Evolutionary conservation across 2,888 invertebrate species (phyloP), one percentile per base, ranked within the genome.

Genomic region (Phaonia tiefii): DNA sequence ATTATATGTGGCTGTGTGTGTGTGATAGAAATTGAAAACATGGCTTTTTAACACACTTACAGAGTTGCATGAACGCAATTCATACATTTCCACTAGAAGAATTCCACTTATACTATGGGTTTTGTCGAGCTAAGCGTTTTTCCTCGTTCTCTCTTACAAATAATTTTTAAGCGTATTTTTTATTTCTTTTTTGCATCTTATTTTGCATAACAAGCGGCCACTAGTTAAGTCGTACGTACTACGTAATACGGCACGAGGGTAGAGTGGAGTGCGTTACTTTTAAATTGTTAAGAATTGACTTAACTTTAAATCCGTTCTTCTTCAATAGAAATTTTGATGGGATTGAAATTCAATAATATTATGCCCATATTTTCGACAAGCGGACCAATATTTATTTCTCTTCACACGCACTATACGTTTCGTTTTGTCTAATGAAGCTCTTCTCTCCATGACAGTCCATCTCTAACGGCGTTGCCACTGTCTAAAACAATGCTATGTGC

Each of bases 101-200:
- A 26, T 13, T 26, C n/a, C 22, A 67, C 44, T 63, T 3, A 39
- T 54, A 63, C 20, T 20, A 17, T 22, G n/a, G 13, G 37, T 67
- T 67, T 20, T 67, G 67, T 67, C 15, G 22, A 67, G 67, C 51
- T 75, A 66, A 75, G 49, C 58, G 39, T 15, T 63, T 67, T 67
- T 54, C 54, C 37, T 67, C 37, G 20, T 60, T 60, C 4, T 37
- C 54, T 54, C 22, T 54, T 54, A 17, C 8, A 42, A 63, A 63
- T 42, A 22, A 63, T 22, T 63, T n/a, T n/a, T n/a, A n/a, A n/a
- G n/a, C n/a, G n/a, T n/a, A n/a, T n/a, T n/a, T 60, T 39, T 60
- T 60, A 11, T 39, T 58, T 37, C n/a, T 25, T 46, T 13, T 39
- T 13, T 7, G 25, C 63, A 20, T 20, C 42, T 22, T 42, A 39